Base-by-base conservation (phyloP, 2,797 vertebrate genomes). In the Sebastes variabilis region DNA sequence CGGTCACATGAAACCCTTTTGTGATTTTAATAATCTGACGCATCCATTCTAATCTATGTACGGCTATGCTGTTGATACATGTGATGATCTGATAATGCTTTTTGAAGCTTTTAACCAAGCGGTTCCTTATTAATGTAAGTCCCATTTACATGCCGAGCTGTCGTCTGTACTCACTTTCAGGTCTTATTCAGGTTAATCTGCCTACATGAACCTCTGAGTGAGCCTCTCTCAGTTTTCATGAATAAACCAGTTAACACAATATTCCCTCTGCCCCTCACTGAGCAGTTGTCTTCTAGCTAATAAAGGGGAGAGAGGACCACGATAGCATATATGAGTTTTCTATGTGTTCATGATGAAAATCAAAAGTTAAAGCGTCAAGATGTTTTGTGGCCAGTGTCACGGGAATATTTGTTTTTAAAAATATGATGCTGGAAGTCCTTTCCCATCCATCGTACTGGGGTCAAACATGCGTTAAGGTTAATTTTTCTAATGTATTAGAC, bases 211-310 rank as follows among this genome's bases (percentile, higher is more conserved):
- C 61, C 56, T 65, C 16, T 67, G 11, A 66, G 29, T 67, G 67
- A 61, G 42, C 20, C 34, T 6, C 27, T 18, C 66, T 69, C 60
- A 64, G 78, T 75, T 81, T 68, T 75, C 75, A 81, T 77, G 72
- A 87, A 85, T 83, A 83, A 81, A 82, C 66, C 81, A 79, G 60
- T 22, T 75, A 38, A 81, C 65, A 60, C 27, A 16, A 55, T 77
- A 72, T 71, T 71, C 59, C 27, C 76, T 58, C 32, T 30, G 27
- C 18, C 30, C 67, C 75, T 11, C 20, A 74, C 56, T 4, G 25
- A 76, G 68, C 30, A 34, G 9, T 36, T 42, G 46, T 60, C 60
- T 65, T 32, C 12, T 36, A 13, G 29, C 46, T 70, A n/a, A 70
- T 60, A 32, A 24, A 34, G 12, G 9, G 2, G n/a, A 36, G 38